phyloP scores from a whole-genome alignment of 2,888 invertebrate genomes.

The Sinopyrophorus schimmeli region DNA sequence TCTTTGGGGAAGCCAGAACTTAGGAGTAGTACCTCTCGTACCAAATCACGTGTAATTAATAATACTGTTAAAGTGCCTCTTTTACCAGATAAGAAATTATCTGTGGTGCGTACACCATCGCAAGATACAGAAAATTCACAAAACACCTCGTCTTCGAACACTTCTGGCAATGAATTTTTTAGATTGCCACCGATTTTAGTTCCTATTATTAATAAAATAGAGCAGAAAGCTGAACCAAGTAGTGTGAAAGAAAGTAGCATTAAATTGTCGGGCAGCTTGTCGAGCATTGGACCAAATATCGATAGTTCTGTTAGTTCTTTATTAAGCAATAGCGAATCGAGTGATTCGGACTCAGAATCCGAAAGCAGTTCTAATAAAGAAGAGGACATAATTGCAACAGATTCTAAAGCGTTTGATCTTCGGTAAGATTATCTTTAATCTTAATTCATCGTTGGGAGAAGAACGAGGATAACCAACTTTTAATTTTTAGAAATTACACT shows the following conservation, averaged over 20 bases:
- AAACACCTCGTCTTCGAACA: slow-evolving; percentile 59
- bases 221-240: slow-evolving; percentile 46
- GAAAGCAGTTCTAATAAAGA: slow-evolving; percentile 42
- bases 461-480: no score
- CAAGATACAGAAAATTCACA: slow-evolving; percentile 62
- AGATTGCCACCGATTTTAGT: slow-evolving; percentile 72
- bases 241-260: slow-evolving; percentile 33
- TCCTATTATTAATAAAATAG: slow-evolving; percentile 69
- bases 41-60: slow-evolving; percentile 21
- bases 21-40: slow-evolving; percentile 9
- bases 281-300: slow-evolving; percentile 71
- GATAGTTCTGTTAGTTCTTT: slow-evolving; percentile 60
- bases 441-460: no score
- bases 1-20: slow-evolving; percentile 46
- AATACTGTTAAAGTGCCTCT: slow-evolving; percentile 46
- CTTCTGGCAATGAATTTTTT: slow-evolving; percentile 60
- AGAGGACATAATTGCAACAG: no score
- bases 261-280: slow-evolving; percentile 63
- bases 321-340: slow-evolving; percentile 41
- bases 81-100: slow-evolving; percentile 59
- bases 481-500: no score
- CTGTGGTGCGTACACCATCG: slow-evolving; percentile 48
- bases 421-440: no score
- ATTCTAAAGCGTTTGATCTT: no score
- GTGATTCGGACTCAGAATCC: slow-evolving; percentile 20